Percentiles rank a stretch among this genome's conserved stretches.
These are phyloP conservation scores for Hippasteria phrygiana DNA, from an alignment of 53 echinoderm and acorn worm species.

Conservation along the genomic window DNA sequence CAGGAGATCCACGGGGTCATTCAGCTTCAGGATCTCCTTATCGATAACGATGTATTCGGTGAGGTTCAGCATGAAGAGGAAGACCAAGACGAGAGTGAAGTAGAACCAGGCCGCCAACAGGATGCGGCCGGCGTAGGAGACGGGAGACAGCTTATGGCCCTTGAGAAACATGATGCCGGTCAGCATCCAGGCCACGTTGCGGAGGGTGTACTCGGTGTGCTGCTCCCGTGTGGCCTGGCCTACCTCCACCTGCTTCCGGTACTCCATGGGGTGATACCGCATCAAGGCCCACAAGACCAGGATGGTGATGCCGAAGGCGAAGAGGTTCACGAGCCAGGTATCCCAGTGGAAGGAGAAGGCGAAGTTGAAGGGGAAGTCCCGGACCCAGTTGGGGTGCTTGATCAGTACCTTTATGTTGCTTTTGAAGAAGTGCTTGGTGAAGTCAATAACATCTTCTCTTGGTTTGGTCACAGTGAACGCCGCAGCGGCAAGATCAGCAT, in stretches of 20 bases:
- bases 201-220: conserved; percentile 68
- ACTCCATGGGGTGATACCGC: conserved; percentile 76
- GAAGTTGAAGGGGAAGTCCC: conserved; percentile 85
- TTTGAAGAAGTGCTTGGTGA: conserved; percentile 67
- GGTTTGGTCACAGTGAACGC: conserved; percentile 69
- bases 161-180: conserved; percentile 63
- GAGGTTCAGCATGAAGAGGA: conserved; percentile 80
- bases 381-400: conserved; percentile 82
- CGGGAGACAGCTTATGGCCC: conserved; percentile 75
- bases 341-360: conserved; percentile 73
- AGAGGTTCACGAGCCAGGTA: conserved; percentile 77
- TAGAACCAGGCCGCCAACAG: conserved; percentile 84
- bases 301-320: conserved; percentile 69
- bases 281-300: conserved; percentile 70
- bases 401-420: conserved; percentile 77
- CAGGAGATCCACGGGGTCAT: conserved; percentile 72
- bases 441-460: conserved; percentile 83
- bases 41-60: conserved; percentile 69
- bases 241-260: conserved; percentile 55
- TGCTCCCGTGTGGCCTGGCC: conserved; percentile 74
- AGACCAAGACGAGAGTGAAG: conserved; percentile 78
- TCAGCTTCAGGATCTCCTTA: conserved; percentile 63
- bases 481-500: conserved; percentile 86
- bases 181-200: conserved; percentile 63
- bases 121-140: conserved; percentile 70